Evolutionary conservation across 2,113 vertebrate species (phyloP).

Genomic region (Mirza zaza): DNA sequence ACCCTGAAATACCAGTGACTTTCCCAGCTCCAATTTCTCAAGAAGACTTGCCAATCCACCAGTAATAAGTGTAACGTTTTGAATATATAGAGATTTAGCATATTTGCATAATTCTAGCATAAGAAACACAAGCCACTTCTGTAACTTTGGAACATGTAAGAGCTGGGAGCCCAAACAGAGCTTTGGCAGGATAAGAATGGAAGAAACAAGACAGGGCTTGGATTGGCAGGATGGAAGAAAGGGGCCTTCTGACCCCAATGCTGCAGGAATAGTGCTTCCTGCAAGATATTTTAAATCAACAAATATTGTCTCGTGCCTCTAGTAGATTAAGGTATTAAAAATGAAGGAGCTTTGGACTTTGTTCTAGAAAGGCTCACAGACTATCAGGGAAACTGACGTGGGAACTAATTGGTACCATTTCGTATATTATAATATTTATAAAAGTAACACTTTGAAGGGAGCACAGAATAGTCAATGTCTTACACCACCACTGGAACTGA

Average conservation of each 20-base stretch:
- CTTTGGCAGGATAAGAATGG: background rate
- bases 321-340: background rate
- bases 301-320: background rate
- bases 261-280: background rate
- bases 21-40: background rate
- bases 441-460: background rate
- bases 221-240: background rate
- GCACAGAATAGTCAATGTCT: background rate
- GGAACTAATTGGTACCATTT: background rate
- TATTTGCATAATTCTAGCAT: background rate
- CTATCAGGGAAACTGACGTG: background rate
- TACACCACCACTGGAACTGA: background rate
- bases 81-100: background rate
- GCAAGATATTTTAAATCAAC: background rate
- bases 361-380: background rate
- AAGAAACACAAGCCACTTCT: background rate
- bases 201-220: background rate
- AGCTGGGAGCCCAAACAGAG: background rate
- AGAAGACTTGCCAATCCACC: background rate
- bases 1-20: constrained; percentile 5
- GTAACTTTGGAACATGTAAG: too few species aligned
- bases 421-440: background rate
- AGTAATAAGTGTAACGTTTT: background rate
- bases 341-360: background rate
- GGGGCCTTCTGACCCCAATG: background rate